Base-by-base conservation (phyloP, 2,113 vertebrate species). In the Pteruthius melanotis region DNA sequence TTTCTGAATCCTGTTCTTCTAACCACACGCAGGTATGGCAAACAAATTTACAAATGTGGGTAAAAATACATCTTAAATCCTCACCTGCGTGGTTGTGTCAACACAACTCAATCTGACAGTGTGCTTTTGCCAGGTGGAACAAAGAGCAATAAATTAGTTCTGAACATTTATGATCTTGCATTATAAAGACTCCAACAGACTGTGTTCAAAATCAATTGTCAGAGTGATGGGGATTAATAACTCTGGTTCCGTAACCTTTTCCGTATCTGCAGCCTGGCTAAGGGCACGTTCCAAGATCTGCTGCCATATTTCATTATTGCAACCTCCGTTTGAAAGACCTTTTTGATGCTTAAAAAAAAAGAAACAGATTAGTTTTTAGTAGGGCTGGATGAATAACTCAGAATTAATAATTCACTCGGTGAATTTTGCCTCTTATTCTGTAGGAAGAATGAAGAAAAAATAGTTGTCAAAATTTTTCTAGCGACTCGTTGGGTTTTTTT, bases 221-320 rank as follows among this genome's bases (percentile, higher is more conserved):
- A 97, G 95, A 95, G 92, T 96, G 91, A 98, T 97, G 93, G 96
- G 87, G 95, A 96, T 98, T 98, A 98, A 97, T 98, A 98, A 97
- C 95, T 97, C 83, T 81, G 94, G 91, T 72, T 83, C 93, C 11
- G 56, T 96, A 97, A 97, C 96, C 94, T 97, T 98, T 98, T 95
- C 86, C 13, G 15, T 94, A 88, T 72, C 89, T 89, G 71, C 68
- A 94, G 92, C 37, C 91, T 56, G 77, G 94, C 53, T 78, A 91
- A 96, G 90, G 83, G 72, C 68, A 89, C 30, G 15, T 52, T 96
- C 96, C 93, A 84, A 88, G 85, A 97, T 92, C 82, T 93, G 75
- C 82, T 97, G 96, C 78, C 81, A 82, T 88, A 97, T 97, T 98
- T 97, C 90, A 96, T 97, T 97, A 97, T n/a, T 96, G 64, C 80